Percentiles rank a stretch among this genome's conserved stretches.
These are phyloP conservation scores for Acronicta alni DNA, from an alignment of 2,888 invertebrate species.

Conservation along the genomic window DNA sequence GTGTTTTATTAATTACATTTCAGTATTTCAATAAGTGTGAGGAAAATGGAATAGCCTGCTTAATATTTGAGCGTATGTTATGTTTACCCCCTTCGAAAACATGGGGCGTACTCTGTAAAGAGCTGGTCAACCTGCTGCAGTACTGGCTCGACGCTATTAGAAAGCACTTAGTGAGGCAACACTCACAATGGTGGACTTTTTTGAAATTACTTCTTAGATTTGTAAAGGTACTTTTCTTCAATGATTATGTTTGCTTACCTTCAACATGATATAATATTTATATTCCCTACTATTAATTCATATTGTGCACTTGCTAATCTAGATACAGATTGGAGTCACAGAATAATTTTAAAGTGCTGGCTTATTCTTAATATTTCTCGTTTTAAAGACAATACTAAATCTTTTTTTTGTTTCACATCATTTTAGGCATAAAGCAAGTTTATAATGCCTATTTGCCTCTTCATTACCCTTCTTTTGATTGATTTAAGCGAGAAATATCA, in stretches of 20 bases:
- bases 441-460: no score
- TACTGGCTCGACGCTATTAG: slow-evolving; percentile 78
- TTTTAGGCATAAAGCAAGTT: no score
- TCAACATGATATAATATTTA: background rate
- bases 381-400: no score
- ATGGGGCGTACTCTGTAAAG: slow-evolving; percentile 73
- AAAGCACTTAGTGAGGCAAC: slow-evolving; percentile 70
- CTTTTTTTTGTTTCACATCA: no score
- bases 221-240: slow-evolving; percentile 66
- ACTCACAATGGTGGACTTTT: slow-evolving; percentile 76
- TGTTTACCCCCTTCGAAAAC: slow-evolving; percentile 70
- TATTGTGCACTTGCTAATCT: no score
- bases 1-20: slow-evolving; percentile 39
- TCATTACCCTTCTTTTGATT: no score
- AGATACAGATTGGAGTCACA: no score
- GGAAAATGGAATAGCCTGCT: slow-evolving; percentile 72
- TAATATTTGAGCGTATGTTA: slow-evolving; percentile 70
- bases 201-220: slow-evolving; percentile 68
- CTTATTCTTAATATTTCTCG: no score
- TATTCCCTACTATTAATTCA: no score
- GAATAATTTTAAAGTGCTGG: no score
- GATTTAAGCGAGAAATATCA: no score
- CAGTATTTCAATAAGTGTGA: slow-evolving; percentile 78
- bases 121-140: slow-evolving; percentile 69
- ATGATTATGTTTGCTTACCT: background rate